phyloP scores from a whole-genome alignment of 2,113 vertebrate genomes.

The Perccottus glenii region DNA sequence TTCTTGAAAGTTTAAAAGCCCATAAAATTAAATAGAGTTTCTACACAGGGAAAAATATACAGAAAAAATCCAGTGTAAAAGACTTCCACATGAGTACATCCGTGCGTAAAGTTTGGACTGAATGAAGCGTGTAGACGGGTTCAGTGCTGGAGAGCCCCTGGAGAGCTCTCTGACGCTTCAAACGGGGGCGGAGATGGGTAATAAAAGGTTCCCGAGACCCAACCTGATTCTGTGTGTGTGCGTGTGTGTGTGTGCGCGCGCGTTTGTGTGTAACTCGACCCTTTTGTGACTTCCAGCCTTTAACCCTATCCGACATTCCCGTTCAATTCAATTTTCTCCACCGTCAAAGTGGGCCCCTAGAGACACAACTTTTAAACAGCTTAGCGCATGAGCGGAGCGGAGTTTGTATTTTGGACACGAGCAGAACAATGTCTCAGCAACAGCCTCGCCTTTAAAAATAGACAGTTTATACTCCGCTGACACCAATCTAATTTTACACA shows the following conservation, averaged over 20 bases:
- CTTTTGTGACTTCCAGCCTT: conserved; percentile 62
- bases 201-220: conserved; percentile 73
- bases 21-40: conserved; percentile 19
- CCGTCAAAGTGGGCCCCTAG: conserved; percentile 18
- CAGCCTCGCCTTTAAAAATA: conserved; percentile 74
- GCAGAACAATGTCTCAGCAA: conserved; percentile 65
- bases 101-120: conserved; percentile 73
- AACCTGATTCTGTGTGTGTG: conserved; percentile 56
- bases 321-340: conserved; percentile 21
- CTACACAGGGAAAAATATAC: conserved; percentile 16
- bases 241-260: conserved; percentile 31
- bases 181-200: conserved; percentile 76
- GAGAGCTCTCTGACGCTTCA: conserved; percentile 70
- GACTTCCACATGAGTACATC: conserved; percentile 60
- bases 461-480: conserved; percentile 74
- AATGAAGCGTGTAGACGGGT: conserved; percentile 56
- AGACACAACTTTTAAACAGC: conserved; percentile 29
- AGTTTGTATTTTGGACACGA: conserved; percentile 37
- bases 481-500: conserved; percentile 72
- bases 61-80: conserved; percentile 43
- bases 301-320: conserved; percentile 54
- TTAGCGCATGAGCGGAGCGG: conserved; percentile 26
- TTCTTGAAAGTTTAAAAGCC: conserved; percentile 18
- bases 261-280: conserved; percentile 77
- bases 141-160: conserved; percentile 60